Evolutionary conservation across 2,888 invertebrate genomes (phyloP).

Genomic region (Fissipunctia ypsillon): DNA sequence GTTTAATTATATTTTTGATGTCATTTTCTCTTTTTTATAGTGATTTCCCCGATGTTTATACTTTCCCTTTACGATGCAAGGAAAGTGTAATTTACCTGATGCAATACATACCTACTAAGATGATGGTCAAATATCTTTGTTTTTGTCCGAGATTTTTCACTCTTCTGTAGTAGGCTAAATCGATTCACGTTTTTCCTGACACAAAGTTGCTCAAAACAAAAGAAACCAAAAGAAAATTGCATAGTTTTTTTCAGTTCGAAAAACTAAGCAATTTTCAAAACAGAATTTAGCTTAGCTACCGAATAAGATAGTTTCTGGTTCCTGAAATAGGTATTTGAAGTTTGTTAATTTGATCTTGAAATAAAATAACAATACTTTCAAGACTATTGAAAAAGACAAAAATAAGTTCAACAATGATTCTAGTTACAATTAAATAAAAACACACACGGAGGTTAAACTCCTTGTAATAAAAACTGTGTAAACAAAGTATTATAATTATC

Average conservation of each 20-base stretch:
- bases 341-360: not conserved
- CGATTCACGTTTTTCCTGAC: not conserved
- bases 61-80: conserved; percentile 25
- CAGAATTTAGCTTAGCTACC: not conserved
- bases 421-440: conserved; percentile 9
- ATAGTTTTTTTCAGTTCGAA: not conserved
- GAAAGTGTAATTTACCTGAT: conserved; percentile 41
- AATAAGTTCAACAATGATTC: not conserved
- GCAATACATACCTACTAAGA: conserved; percentile 12
- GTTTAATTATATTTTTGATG: not conserved
- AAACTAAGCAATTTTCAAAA: too few relatives aligned
- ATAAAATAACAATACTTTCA: not conserved
- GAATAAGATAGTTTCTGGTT: too few relatives aligned
- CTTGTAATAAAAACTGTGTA: conserved; percentile 18
- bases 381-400: not conserved
- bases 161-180: too few relatives aligned
- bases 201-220: not conserved
- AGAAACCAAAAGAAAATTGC: not conserved
- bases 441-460: conserved; percentile 6
- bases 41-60: not conserved
- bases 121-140: not conserved
- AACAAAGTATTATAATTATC: conserved; percentile 31
- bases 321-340: not conserved
- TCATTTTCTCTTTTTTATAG: not conserved
- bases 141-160: not conserved